Conservation (phyloP, 1,140 invertebrate genomes). For the Odontomachus brunneus region DNA sequence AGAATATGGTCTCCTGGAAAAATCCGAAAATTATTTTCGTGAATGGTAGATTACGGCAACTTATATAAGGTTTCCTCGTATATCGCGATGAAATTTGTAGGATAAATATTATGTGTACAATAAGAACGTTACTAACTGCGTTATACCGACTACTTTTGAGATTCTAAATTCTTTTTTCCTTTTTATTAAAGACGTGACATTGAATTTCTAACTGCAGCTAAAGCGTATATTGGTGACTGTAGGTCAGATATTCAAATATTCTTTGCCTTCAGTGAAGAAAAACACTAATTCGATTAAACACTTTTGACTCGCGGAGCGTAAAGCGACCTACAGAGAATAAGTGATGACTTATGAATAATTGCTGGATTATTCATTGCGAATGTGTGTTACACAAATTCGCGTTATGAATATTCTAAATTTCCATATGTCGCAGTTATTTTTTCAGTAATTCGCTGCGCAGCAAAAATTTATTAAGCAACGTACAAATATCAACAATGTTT, state of each 20-base stretch:
- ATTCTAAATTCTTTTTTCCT: background rate
- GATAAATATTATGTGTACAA: background rate
- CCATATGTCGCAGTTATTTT: background rate
- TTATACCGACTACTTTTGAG: background rate
- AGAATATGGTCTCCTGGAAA: background rate
- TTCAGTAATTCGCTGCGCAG: conserved; percentile 23
- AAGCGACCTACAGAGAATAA: conserved; percentile 12
- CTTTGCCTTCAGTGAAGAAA: background rate
- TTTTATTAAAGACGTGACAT: background rate
- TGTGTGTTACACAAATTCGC: conserved; percentile 30
- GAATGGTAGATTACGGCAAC: background rate
- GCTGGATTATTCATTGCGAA: background rate
- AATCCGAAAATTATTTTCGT: background rate
- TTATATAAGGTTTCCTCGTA: background rate
- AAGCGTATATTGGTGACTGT: background rate
- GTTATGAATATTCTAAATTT: conserved; percentile 42
- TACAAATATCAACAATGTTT: background rate
- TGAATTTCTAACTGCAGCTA: background rate
- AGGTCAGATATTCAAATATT: background rate
- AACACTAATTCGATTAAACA: conserved; percentile 25
- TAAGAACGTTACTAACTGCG: background rate
- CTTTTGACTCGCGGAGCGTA: background rate
- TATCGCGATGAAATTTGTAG: background rate
- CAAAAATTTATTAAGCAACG: conserved; percentile 31
- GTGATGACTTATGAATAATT: conserved; percentile 23